These are phyloP conservation scores for Trypoxylon attenuatum DNA, from an alignment of 2,888 invertebrate genomes.

Conservation along the genomic window DNA sequence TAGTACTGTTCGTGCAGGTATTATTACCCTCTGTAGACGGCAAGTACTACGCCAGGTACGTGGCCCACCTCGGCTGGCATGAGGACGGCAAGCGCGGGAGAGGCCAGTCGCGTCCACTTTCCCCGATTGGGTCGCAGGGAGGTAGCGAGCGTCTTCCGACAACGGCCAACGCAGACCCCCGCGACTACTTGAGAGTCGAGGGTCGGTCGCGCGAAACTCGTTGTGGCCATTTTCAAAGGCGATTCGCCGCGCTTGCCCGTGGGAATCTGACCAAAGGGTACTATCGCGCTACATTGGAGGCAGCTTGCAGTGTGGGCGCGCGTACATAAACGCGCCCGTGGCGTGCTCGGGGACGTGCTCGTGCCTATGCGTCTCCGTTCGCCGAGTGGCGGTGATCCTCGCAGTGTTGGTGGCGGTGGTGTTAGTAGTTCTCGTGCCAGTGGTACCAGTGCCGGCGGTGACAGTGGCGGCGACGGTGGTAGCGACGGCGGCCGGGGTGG, in stretches of 20 bases:
- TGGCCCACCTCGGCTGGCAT: slow-evolving; percentile 33
- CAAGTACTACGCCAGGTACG: too few relatives aligned
- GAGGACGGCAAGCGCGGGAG: slow-evolving; percentile 28
- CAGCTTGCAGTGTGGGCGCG: slow-evolving; percentile 21
- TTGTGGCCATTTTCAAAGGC: not conserved
- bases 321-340: slow-evolving; percentile 16
- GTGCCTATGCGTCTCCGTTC: slow-evolving; percentile 53
- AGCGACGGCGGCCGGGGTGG: slow-evolving; percentile 9
- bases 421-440: too few relatives aligned
- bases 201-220: too few relatives aligned
- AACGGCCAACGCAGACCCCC: not conserved
- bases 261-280: not conserved
- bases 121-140: slow-evolving; percentile 14
- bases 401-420: slow-evolving; percentile 33
- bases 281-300: not conserved
- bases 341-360: slow-evolving; percentile 29
- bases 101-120: slow-evolving; percentile 28
- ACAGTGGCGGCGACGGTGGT: not conserved
- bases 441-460: not conserved
- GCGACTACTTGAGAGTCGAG: not conserved
- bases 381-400: slow-evolving; percentile 46
- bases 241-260: not conserved
- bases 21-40: too few relatives aligned
- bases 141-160: not conserved
- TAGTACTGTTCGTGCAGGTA: not conserved